phyloP scores from a whole-genome alignment of 2,113 vertebrate genomes.

The Anhinga rufa region DNA sequence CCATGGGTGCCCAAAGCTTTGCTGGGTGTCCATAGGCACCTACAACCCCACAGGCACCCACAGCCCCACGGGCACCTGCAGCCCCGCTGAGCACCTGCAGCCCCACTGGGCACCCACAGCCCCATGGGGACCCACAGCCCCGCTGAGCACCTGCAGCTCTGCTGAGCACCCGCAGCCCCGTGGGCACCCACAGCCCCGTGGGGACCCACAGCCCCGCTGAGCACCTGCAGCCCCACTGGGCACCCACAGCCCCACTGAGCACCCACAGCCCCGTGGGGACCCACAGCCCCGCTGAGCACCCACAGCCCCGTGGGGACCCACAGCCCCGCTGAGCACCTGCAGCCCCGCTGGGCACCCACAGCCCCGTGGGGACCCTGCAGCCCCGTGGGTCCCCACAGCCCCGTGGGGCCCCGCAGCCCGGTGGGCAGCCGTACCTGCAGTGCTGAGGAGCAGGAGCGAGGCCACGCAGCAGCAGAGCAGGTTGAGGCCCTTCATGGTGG shows the following conservation, averaged over 20 bases:
- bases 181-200: background rate
- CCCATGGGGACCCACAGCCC: background rate
- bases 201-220: background rate
- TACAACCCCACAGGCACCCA: background rate
- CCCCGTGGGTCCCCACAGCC: background rate
- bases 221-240: background rate
- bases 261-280: too few species aligned
- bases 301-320: background rate
- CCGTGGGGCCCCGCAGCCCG: background rate
- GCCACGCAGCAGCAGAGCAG: slow-evolving; percentile 63
- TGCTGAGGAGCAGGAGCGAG: slow-evolving; percentile 41
- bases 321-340: background rate
- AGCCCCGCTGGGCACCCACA: background rate
- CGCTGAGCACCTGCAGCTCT: background rate
- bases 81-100: background rate
- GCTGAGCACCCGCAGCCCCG: background rate
- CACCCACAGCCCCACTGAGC: too few species aligned
- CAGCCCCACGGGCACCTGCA: background rate
- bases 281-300: background rate
- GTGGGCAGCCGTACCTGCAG: background rate
- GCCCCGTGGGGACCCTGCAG: too few species aligned
- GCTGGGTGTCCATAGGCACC: background rate
- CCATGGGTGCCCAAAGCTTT: background rate
- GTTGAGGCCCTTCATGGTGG: slow-evolving; percentile 62
- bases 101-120: too few species aligned